Percentiles rank a stretch among this genome's conserved stretches.
Conservation (phyloP, 2,797 vertebrate genomes). For the Calcarius lapponicus region DNA sequence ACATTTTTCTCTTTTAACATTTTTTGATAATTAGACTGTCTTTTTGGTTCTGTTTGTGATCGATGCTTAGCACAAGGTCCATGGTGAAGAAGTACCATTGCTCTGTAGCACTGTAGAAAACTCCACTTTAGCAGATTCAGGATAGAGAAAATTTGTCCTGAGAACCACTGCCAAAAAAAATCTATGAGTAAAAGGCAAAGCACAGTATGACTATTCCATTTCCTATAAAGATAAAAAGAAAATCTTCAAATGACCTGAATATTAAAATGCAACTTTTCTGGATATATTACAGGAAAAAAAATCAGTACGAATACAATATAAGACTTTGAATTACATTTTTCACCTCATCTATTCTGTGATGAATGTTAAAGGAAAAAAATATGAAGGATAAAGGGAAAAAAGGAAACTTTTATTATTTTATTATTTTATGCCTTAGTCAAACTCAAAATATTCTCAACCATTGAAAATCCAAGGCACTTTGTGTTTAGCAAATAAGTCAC, state of each 20-base stretch:
- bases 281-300: neutral
- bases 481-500: neutral
- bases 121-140: neutral
- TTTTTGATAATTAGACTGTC: neutral
- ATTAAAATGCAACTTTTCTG: neutral
- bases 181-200: neutral
- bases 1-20: neutral
- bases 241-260: neutral
- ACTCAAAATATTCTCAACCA: neutral
- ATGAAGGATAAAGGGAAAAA: neutral
- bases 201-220: neutral
- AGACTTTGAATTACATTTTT: neutral
- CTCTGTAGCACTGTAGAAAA: neutral
- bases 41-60: neutral
- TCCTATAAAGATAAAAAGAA: neutral
- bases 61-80: neutral
- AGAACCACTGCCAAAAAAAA: neutral
- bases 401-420: neutral
- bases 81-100: neutral
- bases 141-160: neutral
- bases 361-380: neutral
- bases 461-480: neutral
- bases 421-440: neutral
- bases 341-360: neutral
- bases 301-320: neutral